A percentile compares a stretch with the other conserved stretches of the same genome.
Conservation (phyloP, 2,113 vertebrate species). For the Engystomops pustulosus region DNA sequence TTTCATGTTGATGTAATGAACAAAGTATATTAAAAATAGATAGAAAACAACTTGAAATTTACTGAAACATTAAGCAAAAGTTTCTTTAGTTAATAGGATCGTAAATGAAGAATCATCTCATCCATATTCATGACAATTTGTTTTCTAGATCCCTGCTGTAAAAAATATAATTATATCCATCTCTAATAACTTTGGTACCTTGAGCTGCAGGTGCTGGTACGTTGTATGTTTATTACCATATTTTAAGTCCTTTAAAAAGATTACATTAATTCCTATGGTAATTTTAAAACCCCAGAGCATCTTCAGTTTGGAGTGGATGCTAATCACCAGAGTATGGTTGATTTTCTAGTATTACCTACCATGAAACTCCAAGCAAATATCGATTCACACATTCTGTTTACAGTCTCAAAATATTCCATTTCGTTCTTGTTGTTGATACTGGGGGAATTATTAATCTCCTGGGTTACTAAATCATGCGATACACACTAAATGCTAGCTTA, state of each 20-base stretch:
- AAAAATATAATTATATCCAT: constrained; percentile 84
- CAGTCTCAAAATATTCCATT: constrained; percentile 4
- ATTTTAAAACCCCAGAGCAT: constrained; percentile 78
- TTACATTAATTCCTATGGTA: constrained; percentile 85
- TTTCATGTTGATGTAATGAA: not conserved
- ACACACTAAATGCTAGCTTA: not conserved
- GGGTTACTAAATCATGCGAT: constrained; percentile 20
- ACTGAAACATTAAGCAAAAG: constrained; percentile 60
- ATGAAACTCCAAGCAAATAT: constrained; percentile 22
- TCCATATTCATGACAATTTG: constrained; percentile 74
- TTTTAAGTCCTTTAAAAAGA: constrained; percentile 84
- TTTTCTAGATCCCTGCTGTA: constrained; percentile 75
- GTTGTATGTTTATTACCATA: constrained; percentile 87
- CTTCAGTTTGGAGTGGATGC: constrained; percentile 80
- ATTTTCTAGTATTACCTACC: constrained; percentile 69
- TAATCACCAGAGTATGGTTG: constrained; percentile 77
- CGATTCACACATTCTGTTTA: constrained; percentile 38
- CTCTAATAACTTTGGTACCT: constrained; percentile 81
- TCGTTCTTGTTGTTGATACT: constrained; percentile 41
- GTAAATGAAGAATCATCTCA: constrained; percentile 72
- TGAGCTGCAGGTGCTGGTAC: constrained; percentile 82
- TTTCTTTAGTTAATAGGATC: constrained; percentile 63
- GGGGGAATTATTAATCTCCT: constrained; percentile 35
- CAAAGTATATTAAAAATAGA: constrained; percentile 1
- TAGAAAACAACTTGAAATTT: constrained; percentile 37